phyloP scores from a whole-genome alignment of 2,888 invertebrate genomes.

The Drosophila seclusa region DNA sequence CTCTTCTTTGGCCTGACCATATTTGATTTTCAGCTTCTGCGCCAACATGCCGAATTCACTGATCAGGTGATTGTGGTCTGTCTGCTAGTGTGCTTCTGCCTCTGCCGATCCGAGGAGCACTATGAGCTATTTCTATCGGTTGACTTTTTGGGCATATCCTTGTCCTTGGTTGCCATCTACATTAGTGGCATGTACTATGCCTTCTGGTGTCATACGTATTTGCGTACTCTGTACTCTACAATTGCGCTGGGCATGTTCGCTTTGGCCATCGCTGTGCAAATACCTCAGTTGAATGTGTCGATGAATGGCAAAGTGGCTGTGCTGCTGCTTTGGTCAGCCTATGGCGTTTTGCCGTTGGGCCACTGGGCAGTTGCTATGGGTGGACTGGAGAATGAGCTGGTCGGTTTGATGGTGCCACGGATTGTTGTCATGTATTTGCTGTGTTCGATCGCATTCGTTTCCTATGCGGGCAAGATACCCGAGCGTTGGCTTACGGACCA shows the following conservation, averaged over 20 bases:
- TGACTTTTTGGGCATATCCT: slow-evolving; percentile 96
- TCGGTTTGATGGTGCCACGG: slow-evolving; percentile 94
- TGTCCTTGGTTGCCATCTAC: slow-evolving; percentile 96
- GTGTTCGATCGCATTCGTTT: slow-evolving; percentile 93
- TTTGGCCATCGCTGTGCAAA: slow-evolving; percentile 92
- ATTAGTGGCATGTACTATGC: slow-evolving; percentile 98
- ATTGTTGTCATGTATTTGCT: slow-evolving; percentile 95
- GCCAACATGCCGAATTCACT: slow-evolving; percentile 90
- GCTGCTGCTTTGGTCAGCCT: slow-evolving; percentile 94
- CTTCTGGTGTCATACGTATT: slow-evolving; percentile 96
- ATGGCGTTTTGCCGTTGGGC: slow-evolving; percentile 94
- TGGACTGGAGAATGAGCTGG: slow-evolving; percentile 93
- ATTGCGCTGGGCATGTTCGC: slow-evolving; percentile 93
- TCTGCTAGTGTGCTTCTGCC: slow-evolving; percentile 94
- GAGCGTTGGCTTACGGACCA: slow-evolving; percentile 94
- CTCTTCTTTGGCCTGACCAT: slow-evolving; percentile 93
- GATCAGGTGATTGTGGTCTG: slow-evolving; percentile 94
- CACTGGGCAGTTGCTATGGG: slow-evolving; percentile 97
- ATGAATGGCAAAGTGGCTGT: slow-evolving; percentile 91
- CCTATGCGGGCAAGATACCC: slow-evolving; percentile 96
- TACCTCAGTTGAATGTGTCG: slow-evolving; percentile 90
- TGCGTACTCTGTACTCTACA: slow-evolving; percentile 92
- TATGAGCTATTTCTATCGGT: slow-evolving; percentile 94
- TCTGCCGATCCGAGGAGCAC: slow-evolving; percentile 94
- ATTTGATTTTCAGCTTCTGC: slow-evolving; percentile 92